A percentile compares a stretch with the other conserved stretches of the same genome.
Evolutionary conservation across 2,888 invertebrate genomes (phyloP).

Genomic region (Nysson spinosus): DNA sequence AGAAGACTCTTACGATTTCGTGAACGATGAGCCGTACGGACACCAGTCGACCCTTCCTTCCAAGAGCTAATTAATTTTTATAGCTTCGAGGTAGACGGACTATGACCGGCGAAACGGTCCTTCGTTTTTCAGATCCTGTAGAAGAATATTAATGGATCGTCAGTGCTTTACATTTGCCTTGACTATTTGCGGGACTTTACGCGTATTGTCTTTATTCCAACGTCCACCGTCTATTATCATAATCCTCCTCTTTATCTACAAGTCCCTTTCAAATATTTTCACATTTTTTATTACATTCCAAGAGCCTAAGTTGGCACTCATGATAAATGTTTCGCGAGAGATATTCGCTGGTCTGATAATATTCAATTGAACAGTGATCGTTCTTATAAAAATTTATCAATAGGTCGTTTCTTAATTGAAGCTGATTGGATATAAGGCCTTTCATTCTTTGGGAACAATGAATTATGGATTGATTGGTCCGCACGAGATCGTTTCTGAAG

Average conservation of each 20-base stretch:
- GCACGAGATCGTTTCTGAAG: background rate
- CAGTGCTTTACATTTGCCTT: slow-evolving; percentile 10
- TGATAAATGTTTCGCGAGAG: too few relatives aligned
- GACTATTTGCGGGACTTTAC: slow-evolving; percentile 32
- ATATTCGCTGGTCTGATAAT: too few relatives aligned
- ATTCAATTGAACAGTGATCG: too few relatives aligned
- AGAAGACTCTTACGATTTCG: slow-evolving; percentile 7
- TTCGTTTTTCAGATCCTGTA: slow-evolving; percentile 48
- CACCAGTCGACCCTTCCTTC: slow-evolving; percentile 30
- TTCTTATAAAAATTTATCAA: too few relatives aligned
- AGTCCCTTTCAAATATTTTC: too few relatives aligned
- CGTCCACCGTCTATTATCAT: slow-evolving; percentile 5
- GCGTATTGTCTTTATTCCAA: slow-evolving; percentile 33
- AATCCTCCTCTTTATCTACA: too few relatives aligned
- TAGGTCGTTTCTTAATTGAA: too few relatives aligned
- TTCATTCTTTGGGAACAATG: slow-evolving; percentile 5
- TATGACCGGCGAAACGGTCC: slow-evolving; percentile 29
- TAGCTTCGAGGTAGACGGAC: slow-evolving; percentile 48
- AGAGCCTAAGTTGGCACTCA: too few relatives aligned
- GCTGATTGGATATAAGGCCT: background rate
- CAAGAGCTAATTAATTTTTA: slow-evolving; percentile 69
- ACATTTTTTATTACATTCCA: too few relatives aligned
- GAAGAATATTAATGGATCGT: slow-evolving; percentile 39
- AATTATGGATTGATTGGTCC: slow-evolving; percentile 30
- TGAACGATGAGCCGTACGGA: slow-evolving; percentile 17